Evolutionary conservation across 2,797 vertebrate genomes (phyloP).

Genomic region (Acanthornis magna): DNA sequence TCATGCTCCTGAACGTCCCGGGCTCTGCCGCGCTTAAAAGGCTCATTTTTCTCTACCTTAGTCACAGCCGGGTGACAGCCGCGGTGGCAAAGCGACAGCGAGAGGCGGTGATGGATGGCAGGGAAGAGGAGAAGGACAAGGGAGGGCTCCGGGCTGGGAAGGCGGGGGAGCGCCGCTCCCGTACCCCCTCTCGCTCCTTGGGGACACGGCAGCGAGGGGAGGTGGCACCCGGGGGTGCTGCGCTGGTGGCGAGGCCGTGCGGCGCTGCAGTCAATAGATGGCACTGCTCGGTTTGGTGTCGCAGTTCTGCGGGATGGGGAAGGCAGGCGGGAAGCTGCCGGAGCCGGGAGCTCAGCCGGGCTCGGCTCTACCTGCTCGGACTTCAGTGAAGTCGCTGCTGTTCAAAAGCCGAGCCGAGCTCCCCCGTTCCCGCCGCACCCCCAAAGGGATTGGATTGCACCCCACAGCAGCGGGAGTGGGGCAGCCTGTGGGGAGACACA

Average conservation of each 20-base stretch:
- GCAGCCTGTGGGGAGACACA: fast-evolving
- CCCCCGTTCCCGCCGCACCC: too few relatives aligned
- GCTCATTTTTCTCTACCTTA: not conserved
- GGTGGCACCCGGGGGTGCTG: fast-evolving
- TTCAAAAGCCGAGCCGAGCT: not conserved
- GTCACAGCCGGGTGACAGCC: not conserved
- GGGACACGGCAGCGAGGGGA: not conserved
- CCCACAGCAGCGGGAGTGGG: not conserved
- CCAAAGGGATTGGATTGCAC: not conserved
- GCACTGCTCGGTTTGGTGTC: slow-evolving; percentile 10
- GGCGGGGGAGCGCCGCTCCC: not conserved
- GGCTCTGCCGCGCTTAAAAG: not conserved
- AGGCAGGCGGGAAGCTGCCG: not conserved
- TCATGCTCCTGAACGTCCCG: not conserved
- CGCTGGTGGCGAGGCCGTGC: not conserved
- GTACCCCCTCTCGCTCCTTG: not conserved
- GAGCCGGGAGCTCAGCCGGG: not conserved
- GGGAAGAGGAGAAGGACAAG: not conserved
- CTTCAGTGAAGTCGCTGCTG: not conserved
- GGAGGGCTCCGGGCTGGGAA: not conserved
- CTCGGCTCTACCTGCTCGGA: not conserved
- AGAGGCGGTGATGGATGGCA: not conserved
- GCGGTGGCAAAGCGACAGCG: not conserved
- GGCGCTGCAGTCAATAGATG: not conserved
- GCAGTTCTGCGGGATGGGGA: fast-evolving